Evolutionary conservation across 2,888 invertebrate species (phyloP).

Genomic region (Ligdia adustata): DNA sequence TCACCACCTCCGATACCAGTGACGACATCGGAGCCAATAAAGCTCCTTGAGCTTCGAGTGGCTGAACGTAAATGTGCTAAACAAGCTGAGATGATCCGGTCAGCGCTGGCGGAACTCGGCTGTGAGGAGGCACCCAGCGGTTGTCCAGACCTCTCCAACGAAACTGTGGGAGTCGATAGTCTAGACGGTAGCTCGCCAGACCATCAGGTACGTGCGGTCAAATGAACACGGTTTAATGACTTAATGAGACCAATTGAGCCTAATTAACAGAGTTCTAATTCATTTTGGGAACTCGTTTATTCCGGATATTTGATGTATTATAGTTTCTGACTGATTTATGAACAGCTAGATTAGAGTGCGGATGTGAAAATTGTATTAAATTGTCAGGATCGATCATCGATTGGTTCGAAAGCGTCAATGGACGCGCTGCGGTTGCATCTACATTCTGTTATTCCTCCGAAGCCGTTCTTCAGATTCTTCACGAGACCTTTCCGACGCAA

Average conservation of each 20-base stretch:
- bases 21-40: slow-evolving; percentile 85
- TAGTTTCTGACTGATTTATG: neutral
- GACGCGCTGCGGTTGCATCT: slow-evolving; percentile 81
- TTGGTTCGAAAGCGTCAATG: slow-evolving; percentile 78
- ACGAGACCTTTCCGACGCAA: slow-evolving; percentile 88
- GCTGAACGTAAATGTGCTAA: slow-evolving; percentile 92
- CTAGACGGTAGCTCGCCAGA: slow-evolving; percentile 86
- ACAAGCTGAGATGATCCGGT: slow-evolving; percentile 92
- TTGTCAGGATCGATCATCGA: slow-evolving; percentile 78
- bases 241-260: slow-evolving; percentile 16
- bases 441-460: slow-evolving; percentile 81
- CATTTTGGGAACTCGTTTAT: slow-evolving; percentile 5
- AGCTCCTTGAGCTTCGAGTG: slow-evolving; percentile 91
- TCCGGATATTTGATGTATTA: too few species aligned
- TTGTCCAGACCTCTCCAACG: slow-evolving; percentile 91
- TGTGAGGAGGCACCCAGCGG: slow-evolving; percentile 95
- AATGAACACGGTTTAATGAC: slow-evolving; percentile 4
- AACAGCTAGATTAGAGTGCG: slow-evolving; percentile 5
- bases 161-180: slow-evolving; percentile 86
- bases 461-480: slow-evolving; percentile 86
- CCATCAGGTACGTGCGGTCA: slow-evolving; percentile 80
- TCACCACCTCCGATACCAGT: slow-evolving; percentile 78
- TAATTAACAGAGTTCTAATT: slow-evolving; percentile 12
- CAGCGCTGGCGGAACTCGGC: slow-evolving; percentile 93
- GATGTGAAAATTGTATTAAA: slow-evolving; percentile 19